Evolutionary conservation across 2,888 invertebrate species (phyloP), one percentile per base, ranked within the genome.

Genomic region (Leucophenga maculata): DNA sequence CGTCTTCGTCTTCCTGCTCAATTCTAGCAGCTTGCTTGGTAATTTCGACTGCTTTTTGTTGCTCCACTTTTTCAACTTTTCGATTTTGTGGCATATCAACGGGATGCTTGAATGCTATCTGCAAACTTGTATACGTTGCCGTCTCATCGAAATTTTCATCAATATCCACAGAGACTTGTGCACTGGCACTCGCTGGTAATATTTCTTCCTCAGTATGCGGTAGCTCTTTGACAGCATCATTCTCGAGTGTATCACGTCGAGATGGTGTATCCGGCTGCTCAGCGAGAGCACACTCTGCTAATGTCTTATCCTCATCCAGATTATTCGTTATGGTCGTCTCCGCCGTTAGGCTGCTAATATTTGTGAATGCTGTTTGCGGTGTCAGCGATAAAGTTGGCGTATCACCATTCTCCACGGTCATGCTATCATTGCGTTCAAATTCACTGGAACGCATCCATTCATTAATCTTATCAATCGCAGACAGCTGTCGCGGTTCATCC

Each of bases 101-200:
- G 0, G 95, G 95, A 89, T 96, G 95, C 84, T 93, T 94, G 89
- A 95, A 95, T 0, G 96, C 96, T 84, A 94, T 90, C 85, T 95
- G 95, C 65, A 96, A 89, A 84, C 95, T 95, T 1, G 94, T 93
- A 83, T 95, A 95, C 0, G 94, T 95, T 68, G 93, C 93, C 32
- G 93, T 91, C 79, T 95, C 95, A 82, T 93, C 92, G 75, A 94
- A 94, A 31, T 92, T 92, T 67, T 91, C 90, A 55, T 92, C 93
- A 0, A 89, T 79, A 31, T 93, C 92, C 80, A 90, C 89, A 0
- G 83, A 86, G 9, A 79, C 80, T 57, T 86, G 82, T 4, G 78
- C 79, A 69, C 85, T 86, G 62, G 79, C 79, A 1, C 77, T 72
- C 75, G 44, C 77, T 66, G 66, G 71, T 46, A 87, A 46, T n/a